phyloP scores from a whole-genome alignment of 2,797 vertebrate species.

The Sebastes cheni region DNA sequence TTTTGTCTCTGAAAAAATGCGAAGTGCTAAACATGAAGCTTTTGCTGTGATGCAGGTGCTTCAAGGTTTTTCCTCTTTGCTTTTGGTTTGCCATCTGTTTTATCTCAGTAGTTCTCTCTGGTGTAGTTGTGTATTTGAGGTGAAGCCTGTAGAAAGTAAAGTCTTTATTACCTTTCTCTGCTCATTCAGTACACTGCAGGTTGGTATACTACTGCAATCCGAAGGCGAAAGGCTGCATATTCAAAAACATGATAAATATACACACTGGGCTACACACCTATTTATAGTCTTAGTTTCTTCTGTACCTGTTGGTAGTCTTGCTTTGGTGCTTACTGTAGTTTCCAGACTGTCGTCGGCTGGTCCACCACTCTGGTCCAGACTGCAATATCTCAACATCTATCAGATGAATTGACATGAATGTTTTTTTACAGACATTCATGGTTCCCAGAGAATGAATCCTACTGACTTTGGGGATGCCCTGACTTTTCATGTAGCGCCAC shows the following conservation, averaged over 20 bases:
- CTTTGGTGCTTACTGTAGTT: neutral
- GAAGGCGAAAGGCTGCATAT: neutral
- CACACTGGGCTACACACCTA: neutral
- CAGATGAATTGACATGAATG: neutral
- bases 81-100: slow-evolving; percentile 36
- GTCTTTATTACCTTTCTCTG: slow-evolving; percentile 2
- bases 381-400: neutral
- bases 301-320: neutral
- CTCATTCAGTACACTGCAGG: slow-evolving; percentile 4
- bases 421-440: too few relatives aligned
- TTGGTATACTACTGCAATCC: neutral
- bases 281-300: neutral
- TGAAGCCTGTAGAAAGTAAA: slow-evolving; percentile 5
- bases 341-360: neutral
- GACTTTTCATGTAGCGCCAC: neutral
- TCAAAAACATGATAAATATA: neutral
- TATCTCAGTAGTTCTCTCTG: neutral
- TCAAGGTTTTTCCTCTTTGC: slow-evolving; percentile 25
- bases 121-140: slow-evolving; percentile 2
- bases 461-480: neutral
- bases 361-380: neutral
- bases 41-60: slow-evolving; percentile 6
- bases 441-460: neutral
- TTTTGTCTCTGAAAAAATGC: slow-evolving; percentile 18
- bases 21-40: neutral